These are phyloP conservation scores for Rhadinocentrus ornatus DNA, from an alignment of 2,797 vertebrate genomes.

Conservation along the genomic window DNA sequence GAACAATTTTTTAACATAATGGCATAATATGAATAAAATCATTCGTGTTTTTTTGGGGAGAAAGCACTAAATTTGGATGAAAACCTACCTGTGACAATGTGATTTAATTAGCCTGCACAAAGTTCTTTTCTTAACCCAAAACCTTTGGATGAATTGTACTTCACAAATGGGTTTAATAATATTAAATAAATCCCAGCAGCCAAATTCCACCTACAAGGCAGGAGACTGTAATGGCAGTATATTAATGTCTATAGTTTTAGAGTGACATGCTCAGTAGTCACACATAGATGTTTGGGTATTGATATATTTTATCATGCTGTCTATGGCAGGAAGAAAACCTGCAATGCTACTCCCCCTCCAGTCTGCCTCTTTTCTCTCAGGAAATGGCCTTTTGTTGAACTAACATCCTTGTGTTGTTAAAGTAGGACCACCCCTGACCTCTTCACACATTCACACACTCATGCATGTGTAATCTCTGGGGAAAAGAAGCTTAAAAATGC, in stretches of 20 bases:
- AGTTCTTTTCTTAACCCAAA: background rate
- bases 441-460: slow-evolving; percentile 27
- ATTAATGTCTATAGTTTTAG: background rate
- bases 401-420: slow-evolving; percentile 69
- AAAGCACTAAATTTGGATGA: background rate
- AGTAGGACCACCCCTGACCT: slow-evolving; percentile 16
- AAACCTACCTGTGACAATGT: background rate
- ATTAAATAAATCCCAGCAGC: background rate
- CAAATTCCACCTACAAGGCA: background rate
- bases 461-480: background rate
- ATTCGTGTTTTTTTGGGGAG: background rate
- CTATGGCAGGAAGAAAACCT: background rate
- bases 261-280: background rate
- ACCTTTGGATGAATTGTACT: background rate
- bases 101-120: background rate
- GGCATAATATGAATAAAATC: background rate
- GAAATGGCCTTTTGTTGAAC: slow-evolving; percentile 70
- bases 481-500: background rate
- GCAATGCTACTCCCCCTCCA: too few relatives aligned
- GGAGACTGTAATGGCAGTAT: background rate
- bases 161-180: background rate
- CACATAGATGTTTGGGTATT: background rate
- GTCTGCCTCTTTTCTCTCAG: slow-evolving; percentile 33
- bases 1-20: background rate
- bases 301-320: background rate